Evolutionary conservation across 2,113 vertebrate genomes (phyloP).

Genomic region (Megaceryle maxima): DNA sequence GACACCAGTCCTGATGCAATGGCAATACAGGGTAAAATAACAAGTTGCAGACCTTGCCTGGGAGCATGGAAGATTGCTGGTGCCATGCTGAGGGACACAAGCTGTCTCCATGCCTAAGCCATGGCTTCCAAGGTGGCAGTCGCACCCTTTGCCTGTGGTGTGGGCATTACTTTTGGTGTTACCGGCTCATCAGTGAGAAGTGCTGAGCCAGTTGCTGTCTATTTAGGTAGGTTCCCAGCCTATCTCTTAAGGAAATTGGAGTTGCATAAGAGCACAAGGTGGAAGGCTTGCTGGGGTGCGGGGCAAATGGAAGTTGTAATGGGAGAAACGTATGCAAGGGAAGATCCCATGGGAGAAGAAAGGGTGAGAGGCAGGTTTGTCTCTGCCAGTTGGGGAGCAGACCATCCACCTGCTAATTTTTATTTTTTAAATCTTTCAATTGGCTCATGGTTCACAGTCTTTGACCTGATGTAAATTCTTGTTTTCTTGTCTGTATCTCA

Average conservation of each 20-base stretch:
- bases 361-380: not conserved
- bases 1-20: not conserved
- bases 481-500: not conserved
- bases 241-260: fast-evolving
- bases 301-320: not conserved
- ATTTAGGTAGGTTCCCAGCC: not conserved
- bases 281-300: not conserved
- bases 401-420: not conserved
- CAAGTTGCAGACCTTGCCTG: conserved; percentile 34
- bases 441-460: fast-evolving
- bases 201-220: conserved; percentile 25
- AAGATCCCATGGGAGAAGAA: not conserved
- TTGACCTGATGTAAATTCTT: not conserved
- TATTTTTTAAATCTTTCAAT: not conserved
- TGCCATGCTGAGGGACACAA: not conserved
- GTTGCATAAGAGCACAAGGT: not conserved
- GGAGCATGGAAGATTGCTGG: not conserved
- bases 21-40: not conserved
- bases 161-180: not conserved
- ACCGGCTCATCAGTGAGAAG: not conserved
- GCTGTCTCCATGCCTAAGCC: fast-evolving
- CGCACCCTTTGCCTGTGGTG: conserved; percentile 8
- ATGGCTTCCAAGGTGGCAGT: not conserved
- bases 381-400: not conserved
- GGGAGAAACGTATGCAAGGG: not conserved